Evolutionary conservation across 2,888 invertebrate species (phyloP), one percentile per base, ranked within the genome.

Genomic region (Ophion ventricosus): DNA sequence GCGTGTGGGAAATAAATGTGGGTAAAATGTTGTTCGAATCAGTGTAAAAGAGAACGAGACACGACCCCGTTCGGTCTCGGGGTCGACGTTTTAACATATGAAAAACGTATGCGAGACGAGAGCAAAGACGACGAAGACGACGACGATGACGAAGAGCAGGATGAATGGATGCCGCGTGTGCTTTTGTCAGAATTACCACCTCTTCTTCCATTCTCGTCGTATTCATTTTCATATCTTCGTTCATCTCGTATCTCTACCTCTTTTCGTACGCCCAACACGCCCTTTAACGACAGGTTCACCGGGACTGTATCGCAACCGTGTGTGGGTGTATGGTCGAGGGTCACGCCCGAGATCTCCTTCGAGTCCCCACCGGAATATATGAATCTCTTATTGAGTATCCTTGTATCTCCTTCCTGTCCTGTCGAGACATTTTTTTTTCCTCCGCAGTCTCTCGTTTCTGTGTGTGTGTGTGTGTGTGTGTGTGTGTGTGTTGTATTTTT

Each of bases 371-470:
- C 83, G 83, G 89, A 88, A 90, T 89, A 90, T 83, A 89, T 90
- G 87, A 91, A 90, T 89, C 87, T 89, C 89, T 89, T 89, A 89
- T 88, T 86, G 85, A 83, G 87, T 85, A 85, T 69, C 70, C 78
- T 63, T 87, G 87, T 83, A 77, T 77, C 66, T 76, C 82, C 82
- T 82, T 81, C 80, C 73, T 75, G 74, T 81, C 66, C 80, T 80
- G 70, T 54, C 63, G 81, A 72, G 74, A 72, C 25, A 80, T 63
- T 76, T 88, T 90, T n/a, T n/a, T 90, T 90, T 89, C 78, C 85
- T 82, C 87, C 59, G 70, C 0, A 61, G 26, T n/a, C 23, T 88
- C 69, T 10, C 14, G 73, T 83, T 80, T 69, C 57, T 59, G 25
- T 54, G n/a, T 85, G 25, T 66, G 29, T 23, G 11, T 17, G 8